Evolutionary conservation across 92 coral and sea anemone genomes (phyloP), one percentile per base, ranked within the genome.

Genomic region (Chrysogorgia sp.): DNA sequence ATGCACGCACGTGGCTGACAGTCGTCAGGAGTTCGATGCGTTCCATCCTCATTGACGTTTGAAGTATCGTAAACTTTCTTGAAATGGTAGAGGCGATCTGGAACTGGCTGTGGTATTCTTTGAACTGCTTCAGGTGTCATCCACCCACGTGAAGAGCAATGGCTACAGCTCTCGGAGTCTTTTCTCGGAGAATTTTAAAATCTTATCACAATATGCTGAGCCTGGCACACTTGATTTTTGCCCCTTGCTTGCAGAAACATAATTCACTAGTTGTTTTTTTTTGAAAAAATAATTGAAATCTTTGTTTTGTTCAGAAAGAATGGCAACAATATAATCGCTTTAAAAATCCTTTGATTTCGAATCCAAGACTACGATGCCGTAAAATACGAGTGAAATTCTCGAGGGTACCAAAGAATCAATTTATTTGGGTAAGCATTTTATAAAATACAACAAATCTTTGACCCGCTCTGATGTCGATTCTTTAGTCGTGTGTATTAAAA

Each of bases 31-130:
- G 35, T 28, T n/a, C n/a, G n/a, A n/a, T n/a, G n/a, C n/a, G n/a
- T n/a, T n/a, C n/a, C n/a, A n/a, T n/a, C n/a, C n/a, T 59, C 10
- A 40, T n/a, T 14, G 10, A 24, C 10, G 66, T n/a, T 59, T 59
- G 24, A 10, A 24, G 66, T 5, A 59, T 59, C 31, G 15, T 59
- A 22, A 40, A 59, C 66, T 14, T 59, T 24, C 56, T 48, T 48
- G 56, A 48, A 48, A 22, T 48, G 56, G 21, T 48, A 48, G 56
- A 48, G 56, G 56, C 56, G 56, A 48, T 48, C 56, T 17, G 56
- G 56, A 22, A 48, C 56, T 48, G 56, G 56, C 56, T 48, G 56
- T 22, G 56, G 56, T 48, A 48, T 48, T 48, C 56, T 48, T 22
- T 22, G 56, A 48, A 59, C 66, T 7, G 67, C 40, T 28, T 43